Evolutionary conservation across 2,113 vertebrate genomes (phyloP).

Genomic region (Megaptera novaeangliae): DNA sequence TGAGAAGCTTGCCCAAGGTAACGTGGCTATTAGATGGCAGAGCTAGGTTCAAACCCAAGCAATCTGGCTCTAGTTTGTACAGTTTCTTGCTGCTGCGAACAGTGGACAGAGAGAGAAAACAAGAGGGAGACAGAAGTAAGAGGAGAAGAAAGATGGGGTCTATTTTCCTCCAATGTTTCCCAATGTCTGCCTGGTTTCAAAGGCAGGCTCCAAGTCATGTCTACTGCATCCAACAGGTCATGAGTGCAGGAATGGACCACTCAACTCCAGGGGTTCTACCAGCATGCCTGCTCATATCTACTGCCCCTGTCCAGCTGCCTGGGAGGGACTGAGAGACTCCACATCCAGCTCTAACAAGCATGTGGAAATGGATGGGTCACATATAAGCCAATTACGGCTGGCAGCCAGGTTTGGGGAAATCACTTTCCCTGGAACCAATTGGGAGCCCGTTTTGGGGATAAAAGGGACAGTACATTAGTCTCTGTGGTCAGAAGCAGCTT

Average conservation of each 20-base stretch:
- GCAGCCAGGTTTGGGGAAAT: constrained; percentile 60
- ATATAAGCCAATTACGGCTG: constrained; percentile 66
- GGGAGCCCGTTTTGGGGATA: constrained; percentile 18
- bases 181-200: neutral
- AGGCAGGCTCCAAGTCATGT: neutral
- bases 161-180: neutral
- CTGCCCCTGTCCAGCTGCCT: neutral
- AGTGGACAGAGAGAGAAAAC: neutral
- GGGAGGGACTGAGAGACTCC: neutral
- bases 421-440: constrained; percentile 45
- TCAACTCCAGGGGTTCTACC: neutral
- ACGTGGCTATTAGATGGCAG: neutral
- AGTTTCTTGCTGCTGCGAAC: neutral
- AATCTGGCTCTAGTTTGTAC: neutral
- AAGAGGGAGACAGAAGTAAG: neutral
- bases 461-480: constrained; percentile 31
- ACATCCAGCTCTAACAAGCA: neutral
- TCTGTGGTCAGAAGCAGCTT: constrained; percentile 42
- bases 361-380: constrained; percentile 63
- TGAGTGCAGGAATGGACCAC: neutral
- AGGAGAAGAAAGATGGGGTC: too few species aligned
- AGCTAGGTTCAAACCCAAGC: neutral
- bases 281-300: too few species aligned
- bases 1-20: neutral
- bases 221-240: neutral